phyloP scores from a whole-genome alignment of 2,888 invertebrate species.

The Drosophila subsilvestris region DNA sequence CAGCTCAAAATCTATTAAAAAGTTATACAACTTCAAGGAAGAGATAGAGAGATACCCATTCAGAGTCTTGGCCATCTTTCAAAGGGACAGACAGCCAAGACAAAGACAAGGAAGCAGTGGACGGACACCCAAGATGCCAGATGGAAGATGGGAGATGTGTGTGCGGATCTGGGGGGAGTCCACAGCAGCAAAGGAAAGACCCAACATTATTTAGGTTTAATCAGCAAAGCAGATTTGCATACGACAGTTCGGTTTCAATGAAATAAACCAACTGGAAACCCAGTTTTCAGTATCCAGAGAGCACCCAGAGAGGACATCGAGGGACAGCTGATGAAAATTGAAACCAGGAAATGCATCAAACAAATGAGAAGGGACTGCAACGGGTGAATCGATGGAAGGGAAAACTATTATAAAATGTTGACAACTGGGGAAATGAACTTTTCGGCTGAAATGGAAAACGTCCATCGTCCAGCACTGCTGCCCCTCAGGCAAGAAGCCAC shows the following conservation, averaged over 20 bases:
- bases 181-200: slow-evolving; percentile 53
- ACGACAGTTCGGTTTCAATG: slow-evolving; percentile 62
- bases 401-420: slow-evolving; percentile 72
- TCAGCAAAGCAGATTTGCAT: slow-evolving; percentile 76
- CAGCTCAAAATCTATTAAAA: not conserved
- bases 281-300: slow-evolving; percentile 30
- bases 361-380: slow-evolving; percentile 40
- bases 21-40: slow-evolving; percentile 4
- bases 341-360: slow-evolving; percentile 60
- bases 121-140: not conserved
- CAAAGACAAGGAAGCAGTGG: slow-evolving; percentile 39
- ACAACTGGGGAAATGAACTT: slow-evolving; percentile 75
- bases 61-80: slow-evolving; percentile 42
- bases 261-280: slow-evolving; percentile 75
- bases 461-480: slow-evolving; percentile 21
- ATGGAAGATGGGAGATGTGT: slow-evolving; percentile 17
- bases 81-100: slow-evolving; percentile 39
- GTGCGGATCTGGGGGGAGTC: slow-evolving; percentile 5
- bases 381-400: slow-evolving; percentile 42
- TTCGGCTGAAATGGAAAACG: slow-evolving; percentile 67
- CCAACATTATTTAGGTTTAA: slow-evolving; percentile 75
- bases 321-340: slow-evolving; percentile 18
- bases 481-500: not conserved
- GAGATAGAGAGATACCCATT: slow-evolving; percentile 5
- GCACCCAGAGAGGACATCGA: slow-evolving; percentile 49